Evolutionary conservation across 2,113 vertebrate species (phyloP).

Genomic region (Sterrhoptilus dennistouni): DNA sequence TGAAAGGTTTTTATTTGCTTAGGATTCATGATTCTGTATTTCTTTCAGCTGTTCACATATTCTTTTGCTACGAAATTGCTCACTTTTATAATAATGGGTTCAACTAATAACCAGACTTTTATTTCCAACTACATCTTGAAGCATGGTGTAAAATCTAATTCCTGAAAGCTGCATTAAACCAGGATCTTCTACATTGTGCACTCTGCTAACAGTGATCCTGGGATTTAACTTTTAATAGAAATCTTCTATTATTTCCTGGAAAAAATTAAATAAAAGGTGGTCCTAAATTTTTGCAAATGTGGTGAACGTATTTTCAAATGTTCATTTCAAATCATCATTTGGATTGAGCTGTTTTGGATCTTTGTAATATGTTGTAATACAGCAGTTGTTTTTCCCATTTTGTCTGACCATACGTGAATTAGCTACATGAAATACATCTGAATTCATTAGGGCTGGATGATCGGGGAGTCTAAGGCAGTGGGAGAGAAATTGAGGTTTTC

Average conservation of each 20-base stretch:
- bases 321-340: neutral
- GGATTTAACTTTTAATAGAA: slow-evolving; percentile 35
- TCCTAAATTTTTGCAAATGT: slow-evolving; percentile 13
- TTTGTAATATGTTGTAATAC: neutral
- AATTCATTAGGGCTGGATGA: neutral
- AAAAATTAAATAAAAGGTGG: slow-evolving; percentile 44
- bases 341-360: neutral
- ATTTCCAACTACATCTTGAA: neutral
- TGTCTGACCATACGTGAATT: neutral
- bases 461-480: neutral
- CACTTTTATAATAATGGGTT: slow-evolving; percentile 2
- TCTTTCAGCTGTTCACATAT: slow-evolving; percentile 52
- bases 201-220: neutral
- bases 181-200: neutral
- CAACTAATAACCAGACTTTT: slow-evolving; percentile 22
- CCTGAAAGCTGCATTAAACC: neutral
- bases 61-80: neutral
- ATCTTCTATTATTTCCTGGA: slow-evolving; percentile 30
- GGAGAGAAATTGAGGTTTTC: neutral
- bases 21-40: slow-evolving; percentile 7
- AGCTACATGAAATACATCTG: neutral
- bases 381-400: slow-evolving; percentile 21
- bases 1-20: slow-evolving; percentile 53
- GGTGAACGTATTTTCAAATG: neutral
- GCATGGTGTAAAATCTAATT: neutral